Evolutionary conservation across 2,113 vertebrate genomes (phyloP).

Genomic region (Chitala chitala): DNA sequence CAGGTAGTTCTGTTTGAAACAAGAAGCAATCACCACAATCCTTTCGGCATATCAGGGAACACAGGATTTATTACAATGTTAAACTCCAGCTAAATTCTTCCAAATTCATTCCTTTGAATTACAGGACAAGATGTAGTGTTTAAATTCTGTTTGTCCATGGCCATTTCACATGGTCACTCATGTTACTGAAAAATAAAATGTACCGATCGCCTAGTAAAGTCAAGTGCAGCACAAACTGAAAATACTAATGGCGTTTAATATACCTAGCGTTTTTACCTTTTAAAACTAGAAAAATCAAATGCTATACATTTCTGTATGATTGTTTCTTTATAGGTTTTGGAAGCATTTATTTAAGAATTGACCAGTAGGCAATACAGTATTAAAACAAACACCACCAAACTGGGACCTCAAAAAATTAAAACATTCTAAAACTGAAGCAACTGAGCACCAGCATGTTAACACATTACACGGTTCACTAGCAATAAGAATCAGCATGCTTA

Average conservation of each 20-base stretch:
- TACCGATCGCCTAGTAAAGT: no score
- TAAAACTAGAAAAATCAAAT: constrained; percentile 14
- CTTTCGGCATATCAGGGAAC: neutral
- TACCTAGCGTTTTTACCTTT: neutral
- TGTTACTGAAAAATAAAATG: no score
- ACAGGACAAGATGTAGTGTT: constrained; percentile 1
- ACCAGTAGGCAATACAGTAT: constrained; percentile 14
- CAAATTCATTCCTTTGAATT: neutral
- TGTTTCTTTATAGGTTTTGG: constrained; percentile 14
- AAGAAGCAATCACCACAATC: neutral
- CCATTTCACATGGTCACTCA: neutral
- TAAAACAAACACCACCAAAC: constrained; percentile 7
- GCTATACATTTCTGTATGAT: constrained; percentile 13
- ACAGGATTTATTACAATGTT: constrained; percentile 16
- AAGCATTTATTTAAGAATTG: constrained; percentile 24
- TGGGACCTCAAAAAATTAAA: constrained; percentile 9
- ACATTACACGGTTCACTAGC: constrained; percentile 18
- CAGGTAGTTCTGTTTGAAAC: no score
- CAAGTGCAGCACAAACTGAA: neutral
- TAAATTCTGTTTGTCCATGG: neutral
- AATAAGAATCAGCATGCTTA: constrained; percentile 12
- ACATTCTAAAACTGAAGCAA: constrained; percentile 10
- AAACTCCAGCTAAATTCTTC: constrained; percentile 3
- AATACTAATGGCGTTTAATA: neutral
- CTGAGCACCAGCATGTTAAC: neutral